These are phyloP conservation scores for Temnothorax ravouxi DNA, from an alignment of 2,888 invertebrate genomes.

Conservation along the genomic window DNA sequence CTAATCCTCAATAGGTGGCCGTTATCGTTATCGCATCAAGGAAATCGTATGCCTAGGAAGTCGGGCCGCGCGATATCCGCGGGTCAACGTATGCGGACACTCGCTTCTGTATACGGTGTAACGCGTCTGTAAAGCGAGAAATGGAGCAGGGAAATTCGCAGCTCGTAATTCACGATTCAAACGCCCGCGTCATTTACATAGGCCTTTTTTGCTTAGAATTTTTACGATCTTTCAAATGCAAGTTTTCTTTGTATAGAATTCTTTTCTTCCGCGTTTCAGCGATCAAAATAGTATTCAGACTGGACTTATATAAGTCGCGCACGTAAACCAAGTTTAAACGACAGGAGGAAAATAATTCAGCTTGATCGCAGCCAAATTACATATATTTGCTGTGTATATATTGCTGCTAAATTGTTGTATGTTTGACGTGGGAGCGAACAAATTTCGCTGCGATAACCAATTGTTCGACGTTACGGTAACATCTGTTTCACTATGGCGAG, in stretches of 20 bases:
- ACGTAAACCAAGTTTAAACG: not conserved
- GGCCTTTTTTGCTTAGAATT: too few relatives aligned
- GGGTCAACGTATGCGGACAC: conserved; percentile 8
- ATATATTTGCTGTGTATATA: not conserved
- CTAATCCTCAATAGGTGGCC: not conserved
- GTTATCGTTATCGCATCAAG: not conserved
- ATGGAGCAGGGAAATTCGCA: not conserved
- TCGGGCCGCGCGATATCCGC: not conserved
- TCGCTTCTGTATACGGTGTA: not conserved
- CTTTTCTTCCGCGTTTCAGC: not conserved
- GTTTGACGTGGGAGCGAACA: not conserved
- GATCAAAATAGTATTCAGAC: not conserved
- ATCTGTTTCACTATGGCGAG: not conserved
- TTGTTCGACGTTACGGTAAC: not conserved
- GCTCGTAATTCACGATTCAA: not conserved
- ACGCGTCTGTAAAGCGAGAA: not conserved
- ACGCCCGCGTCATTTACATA: not conserved
- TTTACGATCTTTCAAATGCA: not conserved
- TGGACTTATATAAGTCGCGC: not conserved
- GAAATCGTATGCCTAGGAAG: conserved; percentile 15
- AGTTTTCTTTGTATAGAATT: not conserved
- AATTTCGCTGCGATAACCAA: not conserved
- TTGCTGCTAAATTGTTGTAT: not conserved
- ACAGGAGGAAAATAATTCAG: not conserved
- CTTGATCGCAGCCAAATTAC: not conserved